Evolutionary conservation across 2,888 invertebrate genomes (phyloP).

Genomic region (Trimorus sp.): DNA sequence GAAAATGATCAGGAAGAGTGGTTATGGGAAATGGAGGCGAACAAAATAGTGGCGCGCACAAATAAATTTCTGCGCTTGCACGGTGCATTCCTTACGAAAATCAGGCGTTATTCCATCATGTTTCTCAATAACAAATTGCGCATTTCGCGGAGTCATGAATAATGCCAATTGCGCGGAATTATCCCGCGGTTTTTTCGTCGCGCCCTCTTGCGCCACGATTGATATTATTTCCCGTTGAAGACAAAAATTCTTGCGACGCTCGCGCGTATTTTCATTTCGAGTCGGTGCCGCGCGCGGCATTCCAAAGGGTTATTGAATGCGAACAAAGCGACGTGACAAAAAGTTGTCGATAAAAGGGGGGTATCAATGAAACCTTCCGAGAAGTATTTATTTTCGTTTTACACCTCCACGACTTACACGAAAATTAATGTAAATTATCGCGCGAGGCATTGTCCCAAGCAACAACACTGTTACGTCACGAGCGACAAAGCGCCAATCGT

Average conservation of each 20-base stretch:
- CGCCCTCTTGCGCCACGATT: not conserved
- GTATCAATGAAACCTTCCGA: slow-evolving; percentile 49
- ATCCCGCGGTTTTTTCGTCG: slow-evolving; percentile 1
- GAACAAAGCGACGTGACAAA: slow-evolving; percentile 39
- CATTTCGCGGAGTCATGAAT: slow-evolving; percentile 8
- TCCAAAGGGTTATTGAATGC: slow-evolving; percentile 15
- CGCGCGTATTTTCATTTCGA: not conserved
- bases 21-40: slow-evolving; percentile 16
- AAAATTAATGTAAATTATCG: slow-evolving; percentile 49
- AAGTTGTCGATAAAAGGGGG: slow-evolving; percentile 24
- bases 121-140: slow-evolving; percentile 27
- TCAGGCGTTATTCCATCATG: slow-evolving; percentile 6
- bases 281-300: not conserved
- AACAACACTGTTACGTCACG: slow-evolving; percentile 35
- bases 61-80: slow-evolving; percentile 10
- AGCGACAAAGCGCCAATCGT: slow-evolving; percentile 23
- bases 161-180: slow-evolving; percentile 18
- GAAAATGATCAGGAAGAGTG: slow-evolving; percentile 18
- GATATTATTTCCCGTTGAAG: too few relatives aligned
- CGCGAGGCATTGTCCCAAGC: slow-evolving; percentile 13
- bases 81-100: too few relatives aligned
- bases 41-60: slow-evolving; percentile 26
- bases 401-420: slow-evolving; percentile 31
- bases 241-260: too few relatives aligned
- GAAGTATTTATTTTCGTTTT: slow-evolving; percentile 53